Evolutionary conservation across 1,140 invertebrate species (phyloP).

Genomic region (Procambarus virginalis): DNA sequence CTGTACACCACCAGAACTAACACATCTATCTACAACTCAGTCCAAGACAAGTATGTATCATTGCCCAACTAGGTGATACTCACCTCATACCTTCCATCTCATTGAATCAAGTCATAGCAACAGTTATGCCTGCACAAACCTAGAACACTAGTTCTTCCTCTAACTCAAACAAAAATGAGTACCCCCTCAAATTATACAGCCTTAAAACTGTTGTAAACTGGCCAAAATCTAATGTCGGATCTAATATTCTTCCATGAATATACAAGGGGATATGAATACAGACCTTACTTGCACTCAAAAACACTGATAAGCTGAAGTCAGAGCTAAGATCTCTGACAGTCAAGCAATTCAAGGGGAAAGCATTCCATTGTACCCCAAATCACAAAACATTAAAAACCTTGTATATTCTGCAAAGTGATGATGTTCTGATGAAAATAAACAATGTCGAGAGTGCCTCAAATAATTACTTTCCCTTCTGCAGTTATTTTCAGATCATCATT

Average conservation of each 20-base stretch:
- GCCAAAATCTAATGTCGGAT: neutral
- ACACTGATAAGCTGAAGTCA: neutral
- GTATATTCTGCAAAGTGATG: neutral
- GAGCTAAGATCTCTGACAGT: neutral
- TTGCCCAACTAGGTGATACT: too few species aligned
- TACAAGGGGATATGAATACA: neutral
- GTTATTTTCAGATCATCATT: neutral
- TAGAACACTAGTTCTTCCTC: neutral
- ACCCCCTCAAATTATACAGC: neutral
- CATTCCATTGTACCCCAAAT: neutral
- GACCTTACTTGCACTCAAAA: neutral
- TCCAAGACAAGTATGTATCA: too few species aligned
- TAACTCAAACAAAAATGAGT: neutral
- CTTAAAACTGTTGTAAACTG: neutral
- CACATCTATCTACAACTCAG: too few species aligned
- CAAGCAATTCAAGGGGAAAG: neutral
- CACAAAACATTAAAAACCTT: neutral
- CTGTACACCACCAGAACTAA: too few species aligned
- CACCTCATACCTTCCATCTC: too few species aligned
- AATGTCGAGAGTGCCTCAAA: neutral
- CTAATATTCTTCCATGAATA: neutral
- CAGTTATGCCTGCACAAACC: too few species aligned
- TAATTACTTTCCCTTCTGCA: neutral
- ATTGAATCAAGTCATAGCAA: too few species aligned
- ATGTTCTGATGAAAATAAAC: neutral